phyloP scores from a whole-genome alignment of 2,797 vertebrate species.

The Takifugu rubripes region DNA sequence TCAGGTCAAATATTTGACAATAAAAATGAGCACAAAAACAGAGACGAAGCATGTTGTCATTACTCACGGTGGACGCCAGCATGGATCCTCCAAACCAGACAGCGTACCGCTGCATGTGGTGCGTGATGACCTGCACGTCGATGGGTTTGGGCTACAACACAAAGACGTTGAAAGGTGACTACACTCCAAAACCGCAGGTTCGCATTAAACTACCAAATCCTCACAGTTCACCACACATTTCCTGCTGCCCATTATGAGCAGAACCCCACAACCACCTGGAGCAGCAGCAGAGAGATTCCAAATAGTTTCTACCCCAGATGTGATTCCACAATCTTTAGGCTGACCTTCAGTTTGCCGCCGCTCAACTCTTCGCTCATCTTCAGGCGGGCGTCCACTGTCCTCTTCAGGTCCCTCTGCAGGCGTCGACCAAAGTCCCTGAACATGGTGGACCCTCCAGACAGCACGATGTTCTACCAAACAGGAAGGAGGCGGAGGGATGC shows the following conservation, averaged over 20 bases:
- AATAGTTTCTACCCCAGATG: not conserved
- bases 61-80: slow-evolving; percentile 96
- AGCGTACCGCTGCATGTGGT: slow-evolving; percentile 98
- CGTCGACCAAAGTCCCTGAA: slow-evolving; percentile 98
- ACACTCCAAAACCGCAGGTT: too few species aligned
- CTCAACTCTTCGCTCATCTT: slow-evolving; percentile 97
- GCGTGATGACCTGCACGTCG: slow-evolving; percentile 95
- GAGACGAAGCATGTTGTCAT: not conserved
- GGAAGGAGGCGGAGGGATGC: not conserved
- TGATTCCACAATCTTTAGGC: not conserved
- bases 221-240: too few species aligned
- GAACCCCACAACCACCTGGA: not conserved
- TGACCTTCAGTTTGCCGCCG: slow-evolving; percentile 93
- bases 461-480: slow-evolving; percentile 87
- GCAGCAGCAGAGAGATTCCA: not conserved
- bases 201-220: too few species aligned
- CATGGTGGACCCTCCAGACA: slow-evolving; percentile 98
- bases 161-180: too few species aligned
- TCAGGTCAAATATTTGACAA: too few species aligned
- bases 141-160: slow-evolving; percentile 91
- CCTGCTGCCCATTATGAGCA: not conserved
- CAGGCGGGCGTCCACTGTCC: slow-evolving; percentile 91
- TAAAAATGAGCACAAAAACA: not conserved
- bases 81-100: slow-evolving; percentile 99
- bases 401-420: slow-evolving; percentile 95